Base-by-base conservation (phyloP, 1,140 invertebrate genomes). In the Amyelois transitella region DNA sequence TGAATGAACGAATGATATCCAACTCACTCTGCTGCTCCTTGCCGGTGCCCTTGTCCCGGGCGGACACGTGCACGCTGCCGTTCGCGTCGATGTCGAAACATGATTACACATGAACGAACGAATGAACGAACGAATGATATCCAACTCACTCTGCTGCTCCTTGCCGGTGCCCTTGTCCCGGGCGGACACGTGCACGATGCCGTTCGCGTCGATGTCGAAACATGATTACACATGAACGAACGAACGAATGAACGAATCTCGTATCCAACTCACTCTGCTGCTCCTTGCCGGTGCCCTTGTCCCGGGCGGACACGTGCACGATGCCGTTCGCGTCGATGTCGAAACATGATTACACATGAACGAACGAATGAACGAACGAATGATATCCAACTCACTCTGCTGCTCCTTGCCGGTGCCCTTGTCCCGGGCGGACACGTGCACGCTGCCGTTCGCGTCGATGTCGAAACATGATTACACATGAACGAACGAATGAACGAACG, bases 21-120 rank as follows among this genome's bases (percentile, higher is more conserved):
- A n/a, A 91, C 93, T 90, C 89, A 97, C 95, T 99, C 90, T 99
- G 98, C 89, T 99, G 98, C 91, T 99, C 98, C 86, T 99, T 99
- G 71, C 98, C 98, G 64, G 98, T 99, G 66, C 97, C 98, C 89
- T 99, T 99, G 76, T 99, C 98, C 63, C 96, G 91, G 1, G 98
- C 98, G 12, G 97, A 98, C 1, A 99, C 98, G 83, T 99, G 97
- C 8, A 99, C 98, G 83, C 99, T 99, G 55, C 98, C 98, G 86
- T 99, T 99, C 44, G 98, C 98, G 91, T 99, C 98, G 85, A 99
- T 99, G 75, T 99, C 98, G 89, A 99, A 99, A n/a, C n/a, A n/a
- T n/a, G n/a, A n/a, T n/a, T n/a, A n/a, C n/a, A n/a, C n/a, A n/a
- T n/a, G n/a, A n/a, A n/a, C n/a, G n/a, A n/a, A n/a, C n/a, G n/a